Conservation (phyloP, 2,888 invertebrate species). For the Ceraclea dissimilis region DNA sequence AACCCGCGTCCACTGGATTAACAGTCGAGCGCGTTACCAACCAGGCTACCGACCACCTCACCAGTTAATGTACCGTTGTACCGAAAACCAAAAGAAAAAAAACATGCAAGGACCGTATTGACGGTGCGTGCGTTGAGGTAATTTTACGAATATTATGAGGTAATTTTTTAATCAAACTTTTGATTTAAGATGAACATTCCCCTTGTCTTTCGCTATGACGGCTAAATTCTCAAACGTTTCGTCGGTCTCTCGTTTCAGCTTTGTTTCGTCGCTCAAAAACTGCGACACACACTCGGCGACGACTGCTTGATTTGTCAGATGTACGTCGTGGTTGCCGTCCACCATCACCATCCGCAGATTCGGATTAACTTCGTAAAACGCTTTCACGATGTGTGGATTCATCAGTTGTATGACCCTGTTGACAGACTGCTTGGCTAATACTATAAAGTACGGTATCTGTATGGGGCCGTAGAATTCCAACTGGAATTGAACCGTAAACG, state of each 20-base stretch:
- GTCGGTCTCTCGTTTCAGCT: not conserved
- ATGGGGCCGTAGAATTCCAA: slow-evolving; percentile 33
- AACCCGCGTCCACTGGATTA: too few relatives aligned
- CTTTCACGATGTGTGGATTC: slow-evolving; percentile 7
- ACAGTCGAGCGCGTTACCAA: too few relatives aligned
- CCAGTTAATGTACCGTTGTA: too few relatives aligned
- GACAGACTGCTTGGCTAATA: slow-evolving; percentile 30
- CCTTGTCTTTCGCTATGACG: not conserved
- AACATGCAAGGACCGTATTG: too few relatives aligned
- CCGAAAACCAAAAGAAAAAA: too few relatives aligned
- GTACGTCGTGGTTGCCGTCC: slow-evolving; percentile 54
- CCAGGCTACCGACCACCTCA: too few relatives aligned
- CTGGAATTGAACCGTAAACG: slow-evolving; percentile 33
- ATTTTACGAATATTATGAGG: too few relatives aligned
- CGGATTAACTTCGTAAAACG: slow-evolving; percentile 13
- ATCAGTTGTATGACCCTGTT: not conserved
- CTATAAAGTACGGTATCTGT: slow-evolving; percentile 31
- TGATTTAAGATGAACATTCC: not conserved
- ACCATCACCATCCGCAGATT: slow-evolving; percentile 33
- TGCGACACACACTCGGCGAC: slow-evolving; percentile 35
- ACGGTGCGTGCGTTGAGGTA: too few relatives aligned
- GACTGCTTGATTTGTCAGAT: slow-evolving; percentile 49
- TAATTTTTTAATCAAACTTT: not conserved
- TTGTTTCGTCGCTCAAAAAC: slow-evolving; percentile 33
- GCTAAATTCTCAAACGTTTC: not conserved